Conservation (phyloP, 2,888 invertebrate genomes). For the Agriopis leucophaearia region DNA sequence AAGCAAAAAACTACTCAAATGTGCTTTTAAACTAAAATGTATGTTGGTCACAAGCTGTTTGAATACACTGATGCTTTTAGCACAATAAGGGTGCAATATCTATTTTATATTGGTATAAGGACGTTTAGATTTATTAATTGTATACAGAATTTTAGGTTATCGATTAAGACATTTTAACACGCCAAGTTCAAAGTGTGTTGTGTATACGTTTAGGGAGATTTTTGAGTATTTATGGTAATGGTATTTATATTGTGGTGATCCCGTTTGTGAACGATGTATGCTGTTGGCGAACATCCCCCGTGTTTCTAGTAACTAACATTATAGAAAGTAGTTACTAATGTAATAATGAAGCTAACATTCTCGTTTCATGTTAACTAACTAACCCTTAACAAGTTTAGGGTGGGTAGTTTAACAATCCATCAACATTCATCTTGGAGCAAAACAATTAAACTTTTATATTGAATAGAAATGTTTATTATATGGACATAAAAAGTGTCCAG, state of each 20-base stretch:
- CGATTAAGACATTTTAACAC: neutral
- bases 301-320: conserved; percentile 44
- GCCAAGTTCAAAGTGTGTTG: conserved; percentile 19
- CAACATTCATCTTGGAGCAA: conserved; percentile 37
- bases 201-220: conserved; percentile 14
- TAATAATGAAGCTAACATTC: conserved; percentile 56
- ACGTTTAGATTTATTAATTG: conserved; percentile 22
- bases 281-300: conserved; percentile 37
- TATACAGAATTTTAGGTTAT: conserved; percentile 23
- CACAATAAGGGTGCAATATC: conserved; percentile 52
- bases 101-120: conserved; percentile 9
- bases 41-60: conserved; percentile 41
- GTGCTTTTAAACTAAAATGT: conserved; percentile 40
- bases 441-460: conserved; percentile 3
- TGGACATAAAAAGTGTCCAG: neutral
- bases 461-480: neutral
- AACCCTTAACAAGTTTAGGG: conserved; percentile 50
- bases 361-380: conserved; percentile 64
- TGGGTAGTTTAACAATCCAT: conserved; percentile 50
- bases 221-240: conserved; percentile 32
- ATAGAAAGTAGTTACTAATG: conserved; percentile 47
- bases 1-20: conserved; percentile 47
- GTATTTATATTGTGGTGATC: conserved; percentile 41
- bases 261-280: conserved; percentile 41
- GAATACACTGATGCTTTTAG: conserved; percentile 57